These are phyloP conservation scores for Slavum lentiscoides DNA, from an alignment of 2,888 invertebrate genomes.

Conservation along the genomic window DNA sequence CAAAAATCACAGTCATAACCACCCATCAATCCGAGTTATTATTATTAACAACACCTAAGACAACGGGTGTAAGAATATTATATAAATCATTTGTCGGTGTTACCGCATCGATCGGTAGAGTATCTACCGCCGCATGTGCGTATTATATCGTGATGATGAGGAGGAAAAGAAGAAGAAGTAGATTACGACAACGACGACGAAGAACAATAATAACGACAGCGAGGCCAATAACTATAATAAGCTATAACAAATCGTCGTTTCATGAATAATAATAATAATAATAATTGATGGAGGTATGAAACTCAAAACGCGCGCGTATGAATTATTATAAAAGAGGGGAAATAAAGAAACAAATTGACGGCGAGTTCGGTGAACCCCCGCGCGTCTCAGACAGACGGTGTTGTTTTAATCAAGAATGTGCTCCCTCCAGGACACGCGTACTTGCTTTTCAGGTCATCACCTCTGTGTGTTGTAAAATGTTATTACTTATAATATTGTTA, in stretches of 20 bases:
- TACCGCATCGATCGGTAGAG: background rate
- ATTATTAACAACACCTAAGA: no score
- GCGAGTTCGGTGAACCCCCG: constrained; percentile 48
- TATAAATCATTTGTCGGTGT: background rate
- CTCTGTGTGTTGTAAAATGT: background rate
- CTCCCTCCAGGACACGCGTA: constrained; percentile 23
- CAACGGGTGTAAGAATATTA: no score
- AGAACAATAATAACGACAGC: no score
- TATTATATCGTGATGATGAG: no score
- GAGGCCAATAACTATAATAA: background rate
- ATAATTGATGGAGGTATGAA: constrained; percentile 13
- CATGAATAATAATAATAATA: background rate
- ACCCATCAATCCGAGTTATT: no score
- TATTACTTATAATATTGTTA: background rate
- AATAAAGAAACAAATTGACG: constrained; percentile 20
- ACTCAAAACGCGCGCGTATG: background rate
- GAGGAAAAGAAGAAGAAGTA: no score
- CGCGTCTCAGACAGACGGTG: background rate
- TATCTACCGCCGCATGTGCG: background rate
- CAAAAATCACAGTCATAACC: no score
- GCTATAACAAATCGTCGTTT: background rate
- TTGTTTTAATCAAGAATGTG: constrained; percentile 36
- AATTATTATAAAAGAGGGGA: background rate
- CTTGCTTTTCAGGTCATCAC: constrained; percentile 6
- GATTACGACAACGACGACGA: no score